These are phyloP conservation scores for Shargacucullia verbasci DNA, from an alignment of 2,888 invertebrate genomes.

Conservation along the genomic window DNA sequence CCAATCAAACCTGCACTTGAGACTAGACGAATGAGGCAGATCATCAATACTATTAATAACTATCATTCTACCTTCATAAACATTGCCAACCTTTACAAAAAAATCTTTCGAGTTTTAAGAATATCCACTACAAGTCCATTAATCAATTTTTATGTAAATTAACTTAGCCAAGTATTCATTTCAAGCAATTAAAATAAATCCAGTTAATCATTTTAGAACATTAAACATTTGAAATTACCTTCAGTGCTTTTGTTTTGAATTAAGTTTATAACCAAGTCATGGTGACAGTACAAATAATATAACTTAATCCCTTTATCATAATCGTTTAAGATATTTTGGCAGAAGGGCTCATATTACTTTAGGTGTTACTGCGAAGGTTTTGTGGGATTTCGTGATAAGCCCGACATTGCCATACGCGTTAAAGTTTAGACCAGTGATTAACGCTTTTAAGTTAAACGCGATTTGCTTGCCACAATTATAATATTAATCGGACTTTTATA, in stretches of 20 bases:
- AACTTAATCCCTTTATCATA: slow-evolving; percentile 2
- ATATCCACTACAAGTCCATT: no score
- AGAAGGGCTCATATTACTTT: slow-evolving; percentile 1
- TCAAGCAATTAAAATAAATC: slow-evolving; percentile 1
- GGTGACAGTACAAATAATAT: slow-evolving; percentile 6
- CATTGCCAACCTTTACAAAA: no score
- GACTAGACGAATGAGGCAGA: no score
- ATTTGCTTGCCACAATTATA: background rate
- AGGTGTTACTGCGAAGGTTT: background rate
- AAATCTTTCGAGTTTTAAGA: no score
- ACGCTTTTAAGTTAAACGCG: background rate
- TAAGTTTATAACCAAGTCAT: slow-evolving; percentile 3
- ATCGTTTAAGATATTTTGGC: slow-evolving; percentile 19
- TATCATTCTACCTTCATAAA: no score
- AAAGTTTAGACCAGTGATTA: background rate
- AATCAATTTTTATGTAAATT: no score
- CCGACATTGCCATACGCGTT: background rate
- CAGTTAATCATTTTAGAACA: slow-evolving; percentile 1
- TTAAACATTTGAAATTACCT: slow-evolving; percentile 1
- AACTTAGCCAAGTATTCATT: no score
- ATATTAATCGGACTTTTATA: no score
- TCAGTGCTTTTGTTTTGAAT: background rate
- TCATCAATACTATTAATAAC: no score
- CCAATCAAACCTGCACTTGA: no score
- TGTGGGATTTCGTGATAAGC: background rate